Evolutionary conservation across 2,797 vertebrate species (phyloP).

Genomic region (Brotula barbata): DNA sequence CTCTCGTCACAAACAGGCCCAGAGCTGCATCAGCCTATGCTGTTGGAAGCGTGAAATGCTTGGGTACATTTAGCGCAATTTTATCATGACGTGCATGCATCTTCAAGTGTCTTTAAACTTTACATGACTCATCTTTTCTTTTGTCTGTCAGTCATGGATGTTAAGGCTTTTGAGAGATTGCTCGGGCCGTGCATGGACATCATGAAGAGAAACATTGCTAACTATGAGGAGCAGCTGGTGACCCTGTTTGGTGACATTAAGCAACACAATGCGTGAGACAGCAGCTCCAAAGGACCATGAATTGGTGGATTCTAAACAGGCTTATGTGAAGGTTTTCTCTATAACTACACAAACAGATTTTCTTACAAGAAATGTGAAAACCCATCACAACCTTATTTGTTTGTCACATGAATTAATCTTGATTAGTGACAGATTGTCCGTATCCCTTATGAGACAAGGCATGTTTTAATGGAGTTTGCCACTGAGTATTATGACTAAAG

Average conservation of each 20-base stretch:
- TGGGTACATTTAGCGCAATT: constrained; percentile 82
- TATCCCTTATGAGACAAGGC: constrained; percentile 19
- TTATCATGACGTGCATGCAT: neutral
- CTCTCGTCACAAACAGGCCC: constrained; percentile 97
- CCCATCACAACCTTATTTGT: constrained; percentile 52
- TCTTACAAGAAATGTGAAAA: constrained; percentile 71
- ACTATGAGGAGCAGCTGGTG: constrained; percentile 97
- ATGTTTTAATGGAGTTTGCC: constrained; percentile 40
- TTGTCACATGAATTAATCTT: constrained; percentile 60
- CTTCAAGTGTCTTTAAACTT: neutral
- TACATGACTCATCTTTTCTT: constrained; percentile 13
- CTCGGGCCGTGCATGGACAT: constrained; percentile 99
- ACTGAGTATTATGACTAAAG: constrained; percentile 57
- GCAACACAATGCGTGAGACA: constrained; percentile 85
- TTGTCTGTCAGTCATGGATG: constrained; percentile 87
- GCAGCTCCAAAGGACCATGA: constrained; percentile 72
- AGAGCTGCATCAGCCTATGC: constrained; percentile 97
- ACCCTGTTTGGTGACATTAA: constrained; percentile 95
- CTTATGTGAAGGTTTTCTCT: constrained; percentile 55
- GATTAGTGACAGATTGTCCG: constrained; percentile 18
- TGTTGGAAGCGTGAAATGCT: constrained; percentile 94
- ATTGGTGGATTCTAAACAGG: constrained; percentile 76
- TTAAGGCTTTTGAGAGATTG: constrained; percentile 97
- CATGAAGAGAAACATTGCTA: constrained; percentile 99
- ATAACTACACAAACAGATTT: constrained; percentile 61